Evolutionary conservation across 2,888 invertebrate genomes (phyloP), one percentile per base, ranked within the genome.

Genomic region (Cetonia aurata): DNA sequence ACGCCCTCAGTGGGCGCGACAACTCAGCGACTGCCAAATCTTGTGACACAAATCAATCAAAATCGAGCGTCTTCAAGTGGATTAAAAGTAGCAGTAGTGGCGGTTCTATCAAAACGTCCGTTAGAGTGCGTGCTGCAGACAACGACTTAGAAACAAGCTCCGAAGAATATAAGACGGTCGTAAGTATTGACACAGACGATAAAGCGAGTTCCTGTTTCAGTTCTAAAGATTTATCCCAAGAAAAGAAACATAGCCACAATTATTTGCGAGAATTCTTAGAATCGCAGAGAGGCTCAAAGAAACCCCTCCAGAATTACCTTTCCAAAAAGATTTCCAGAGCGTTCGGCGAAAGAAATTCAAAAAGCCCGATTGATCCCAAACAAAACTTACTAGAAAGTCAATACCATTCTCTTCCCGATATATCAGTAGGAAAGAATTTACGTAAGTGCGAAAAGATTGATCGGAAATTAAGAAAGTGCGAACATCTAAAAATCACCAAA

Each of bases 381-480:
- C 33, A 62, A 62, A 83, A 82, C 37, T 82, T 90, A 72, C 85
- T 87, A 73, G 90, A 90, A 81, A 91, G 92, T 81, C 91, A 91
- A 80, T 92, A 90, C 79, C 89, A 90, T 82, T 92, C 92, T 19
- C 84, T 92, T 73, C 92, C 92, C 8, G 92, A 92, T 81, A 89
- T 92, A 56, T 90, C 90, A 69, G 89, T 25, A 3, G 89, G 91
- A 71, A 90, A 91, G 80, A 90, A 90, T 79, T 86, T 92, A 72
- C 88, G 90, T 77, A 91, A 90, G 79, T 91, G 90, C 70, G 92
- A 92, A 80, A 88, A 89, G 75, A 92, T 92, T 77, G 92, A 92
- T 81, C 89, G 89, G 69, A 91, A 92, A 80, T 82, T 92, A 68
- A 85, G 92, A 44, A 87, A 83, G 76, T 84, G 80, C 69, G 84